Base-by-base conservation (phyloP, 2,113 vertebrate genomes). In the Leptobrachium ailaonicum region DNA sequence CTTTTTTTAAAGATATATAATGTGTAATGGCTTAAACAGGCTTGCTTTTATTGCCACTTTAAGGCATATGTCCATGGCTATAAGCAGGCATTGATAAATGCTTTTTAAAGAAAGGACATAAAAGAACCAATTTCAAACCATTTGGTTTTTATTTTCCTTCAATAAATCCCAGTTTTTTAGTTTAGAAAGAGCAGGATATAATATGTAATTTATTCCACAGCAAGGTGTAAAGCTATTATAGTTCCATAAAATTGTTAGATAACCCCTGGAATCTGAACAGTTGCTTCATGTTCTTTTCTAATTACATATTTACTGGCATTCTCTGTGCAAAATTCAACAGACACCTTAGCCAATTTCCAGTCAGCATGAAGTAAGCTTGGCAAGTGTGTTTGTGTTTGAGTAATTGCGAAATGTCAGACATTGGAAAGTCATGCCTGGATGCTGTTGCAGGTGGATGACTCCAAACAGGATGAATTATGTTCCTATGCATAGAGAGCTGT, bases 321-420 rank as follows among this genome's bases (percentile, higher is more conserved):
- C 40, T 73, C 71, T 45, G 63, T 80, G 45, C 63, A 68, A 80
- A 74, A 80, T 73, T 64, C 78, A 80, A 67, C 71, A 80, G 70
- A 80, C 71, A 73, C 71, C 71, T 67, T 40, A 73, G 78, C 78
- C 78, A 80, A 80, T 80, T 80, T 80, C 3, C 63, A 80, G 71
- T 80, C 78, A 80, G 78, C 78, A 80, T 73, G 78, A 80, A 79
- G 62, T 60, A 20, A 68, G 78, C 78, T 80, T 80, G 78, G 78
- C 78, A 80, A 80, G 78, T 80, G 71, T 73, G 78, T 73, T 80
- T 80, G 70, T 80, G 71, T 80, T 73, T 80, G 70, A 80, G 78
- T 80, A 80, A 80, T 79, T 80, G 78, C 78, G 74, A 74, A 73
- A 80, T 80, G 71, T 80, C 78, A 80, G 63, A 80, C 70, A 73